Evolutionary conservation across 2,888 invertebrate genomes (phyloP), one percentile per base, ranked within the genome.

Genomic region (Chaetoderma sp.): DNA sequence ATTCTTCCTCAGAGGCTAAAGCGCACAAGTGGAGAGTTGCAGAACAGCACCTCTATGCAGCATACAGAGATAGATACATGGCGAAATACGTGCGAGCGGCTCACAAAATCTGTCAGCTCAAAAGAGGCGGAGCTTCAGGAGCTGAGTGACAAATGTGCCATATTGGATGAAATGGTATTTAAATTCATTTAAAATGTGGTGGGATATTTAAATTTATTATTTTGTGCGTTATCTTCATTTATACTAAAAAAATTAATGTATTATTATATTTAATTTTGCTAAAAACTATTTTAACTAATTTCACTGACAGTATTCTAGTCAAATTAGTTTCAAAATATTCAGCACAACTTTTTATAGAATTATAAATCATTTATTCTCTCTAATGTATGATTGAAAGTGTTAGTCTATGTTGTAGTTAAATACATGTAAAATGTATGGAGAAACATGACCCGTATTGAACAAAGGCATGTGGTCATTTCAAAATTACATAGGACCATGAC

Each of bases 91-190:
- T 81, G 81, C 74, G 83, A 84, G 58, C 67, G 80, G 32, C 70
- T 83, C 58, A 79, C 81, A 1, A 72, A 77, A 1, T 76, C 80
- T 3, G 69, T 80, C 10, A 71, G 75, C 30, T 68, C 77, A 55
- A 81, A 82, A 52, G 84, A 84, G 49, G 64, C 74, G 25, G 84
- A 84, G 60, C 52, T 83, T 33, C 76, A 79, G 63, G 68, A 66
- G 4, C 59, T 79, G 39, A 76, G 73, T 42, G 80, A 80, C 57
- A 74, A 72, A 55, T 63, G 75, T 23, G 72, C 75, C 50, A 76
- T 78, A 28, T 59, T 80, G 25, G 78, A 81, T 36, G 70, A 76
- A 47, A 69, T 77, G 72, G 81, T 82, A 62, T 42, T 66, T 47
- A 23, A 28, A 10, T n/a, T n/a, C n/a, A n/a, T n/a, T n/a, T n/a